A percentile compares a stretch with the other conserved stretches of the same genome.
phyloP scores from a whole-genome alignment of 2,113 vertebrate genomes.

The Anguilla japonica region DNA sequence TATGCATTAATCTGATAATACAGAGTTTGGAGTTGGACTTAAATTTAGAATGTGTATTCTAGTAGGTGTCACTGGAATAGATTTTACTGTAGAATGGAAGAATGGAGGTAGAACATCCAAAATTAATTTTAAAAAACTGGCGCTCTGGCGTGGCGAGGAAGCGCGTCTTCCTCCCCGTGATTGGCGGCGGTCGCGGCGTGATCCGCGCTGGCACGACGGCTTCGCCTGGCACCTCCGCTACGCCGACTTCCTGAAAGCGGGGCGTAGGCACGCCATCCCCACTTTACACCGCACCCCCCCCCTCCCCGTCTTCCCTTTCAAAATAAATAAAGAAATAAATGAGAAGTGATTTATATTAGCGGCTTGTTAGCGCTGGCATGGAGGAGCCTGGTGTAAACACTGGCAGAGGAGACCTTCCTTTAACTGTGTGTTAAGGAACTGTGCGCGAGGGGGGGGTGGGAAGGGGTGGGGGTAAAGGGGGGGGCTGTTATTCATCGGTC shows the following conservation, averaged over 20 bases:
- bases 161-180: neutral
- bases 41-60: neutral
- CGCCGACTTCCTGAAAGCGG: constrained; percentile 25
- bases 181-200: neutral
- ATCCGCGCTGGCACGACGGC: constrained; percentile 14
- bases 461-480: neutral
- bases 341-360: constrained; percentile 37
- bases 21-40: no score
- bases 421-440: constrained; percentile 44
- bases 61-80: neutral
- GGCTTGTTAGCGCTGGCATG: constrained; percentile 31
- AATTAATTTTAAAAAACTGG: neutral
- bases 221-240: constrained; percentile 43
- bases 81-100: neutral
- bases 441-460: constrained; percentile 5
- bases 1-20: no score
- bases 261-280: constrained; percentile 42
- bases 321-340: constrained; percentile 14
- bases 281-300: constrained; percentile 18
- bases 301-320: neutral
- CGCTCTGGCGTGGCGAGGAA: neutral
- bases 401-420: constrained; percentile 32
- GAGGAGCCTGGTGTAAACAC: constrained; percentile 32
- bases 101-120: neutral
- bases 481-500: constrained; percentile 46